Evolutionary conservation across 2,888 invertebrate genomes (phyloP).

Genomic region (Drosophila longiperda): DNA sequence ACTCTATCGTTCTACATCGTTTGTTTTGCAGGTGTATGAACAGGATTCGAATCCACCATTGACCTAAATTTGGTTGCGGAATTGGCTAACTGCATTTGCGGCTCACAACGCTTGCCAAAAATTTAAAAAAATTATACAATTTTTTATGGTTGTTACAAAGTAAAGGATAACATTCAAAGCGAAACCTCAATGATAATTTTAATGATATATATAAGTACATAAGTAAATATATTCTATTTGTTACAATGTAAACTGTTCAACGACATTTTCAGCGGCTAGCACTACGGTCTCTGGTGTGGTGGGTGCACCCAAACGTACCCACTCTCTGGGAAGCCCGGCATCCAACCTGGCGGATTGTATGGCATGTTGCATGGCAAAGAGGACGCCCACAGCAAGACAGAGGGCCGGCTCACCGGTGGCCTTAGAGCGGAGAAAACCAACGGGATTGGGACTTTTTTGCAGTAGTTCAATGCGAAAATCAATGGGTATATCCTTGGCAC

Average conservation of each 20-base stretch:
- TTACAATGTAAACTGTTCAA: constrained; percentile 36
- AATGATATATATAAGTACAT: too few species aligned
- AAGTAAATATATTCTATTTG: constrained; percentile 1
- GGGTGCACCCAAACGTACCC: constrained; percentile 81
- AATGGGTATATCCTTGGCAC: constrained; percentile 91
- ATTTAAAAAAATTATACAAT: neutral
- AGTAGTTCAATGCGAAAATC: constrained; percentile 90
- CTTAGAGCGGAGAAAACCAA: constrained; percentile 91
- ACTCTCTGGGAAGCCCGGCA: constrained; percentile 85
- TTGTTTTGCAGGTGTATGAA: neutral
- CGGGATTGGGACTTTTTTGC: constrained; percentile 85
- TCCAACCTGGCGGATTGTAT: constrained; percentile 89
- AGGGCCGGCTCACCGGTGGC: constrained; percentile 88
- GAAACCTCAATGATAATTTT: too few species aligned
- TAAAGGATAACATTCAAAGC: neutral
- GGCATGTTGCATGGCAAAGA: constrained; percentile 89
- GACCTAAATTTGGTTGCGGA: neutral
- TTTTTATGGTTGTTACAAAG: neutral
- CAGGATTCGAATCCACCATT: neutral
- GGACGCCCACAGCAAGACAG: constrained; percentile 86
- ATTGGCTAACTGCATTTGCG: neutral
- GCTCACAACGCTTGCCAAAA: neutral
- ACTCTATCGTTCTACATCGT: neutral
- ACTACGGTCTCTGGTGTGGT: constrained; percentile 82
- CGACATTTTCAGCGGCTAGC: constrained; percentile 67